A percentile compares a stretch with the other conserved stretches of the same genome.
Evolutionary conservation across 2,888 invertebrate genomes (phyloP).

Genomic region (Octonoba sinensis): DNA sequence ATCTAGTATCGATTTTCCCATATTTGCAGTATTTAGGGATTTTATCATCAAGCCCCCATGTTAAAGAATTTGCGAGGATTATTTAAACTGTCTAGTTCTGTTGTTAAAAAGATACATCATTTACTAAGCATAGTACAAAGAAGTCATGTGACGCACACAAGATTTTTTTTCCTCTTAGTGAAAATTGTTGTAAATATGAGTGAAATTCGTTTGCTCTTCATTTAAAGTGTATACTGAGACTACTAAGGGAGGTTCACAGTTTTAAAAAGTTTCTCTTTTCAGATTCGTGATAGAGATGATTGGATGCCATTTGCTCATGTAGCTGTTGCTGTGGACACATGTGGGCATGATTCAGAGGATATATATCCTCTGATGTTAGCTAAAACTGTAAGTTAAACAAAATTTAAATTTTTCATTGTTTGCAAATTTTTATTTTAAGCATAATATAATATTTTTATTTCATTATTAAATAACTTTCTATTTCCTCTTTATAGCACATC

Average conservation of each 20-base stretch:
- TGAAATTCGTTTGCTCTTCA: too few species aligned
- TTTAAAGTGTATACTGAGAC: too few species aligned
- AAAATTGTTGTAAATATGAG: constrained; percentile 85
- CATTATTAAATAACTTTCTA: neutral
- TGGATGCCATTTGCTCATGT: constrained; percentile 93
- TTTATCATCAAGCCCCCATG: too few species aligned
- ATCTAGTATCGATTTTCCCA: too few species aligned
- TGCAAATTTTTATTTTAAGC: neutral
- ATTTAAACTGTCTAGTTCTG: too few species aligned
- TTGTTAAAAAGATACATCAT: too few species aligned
- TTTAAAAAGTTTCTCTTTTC: constrained; percentile 23
- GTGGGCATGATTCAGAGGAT: constrained; percentile 95
- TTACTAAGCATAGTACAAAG: too few species aligned
- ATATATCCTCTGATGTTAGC: constrained; percentile 98
- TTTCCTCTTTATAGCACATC: constrained; percentile 72
- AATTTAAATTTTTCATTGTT: neutral
- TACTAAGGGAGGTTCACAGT: too few species aligned
- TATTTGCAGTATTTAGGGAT: too few species aligned
- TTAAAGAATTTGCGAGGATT: too few species aligned
- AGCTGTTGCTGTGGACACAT: constrained; percentile 93
- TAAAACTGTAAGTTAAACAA: constrained; percentile 77
- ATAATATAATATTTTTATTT: neutral
- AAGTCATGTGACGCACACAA: too few species aligned
- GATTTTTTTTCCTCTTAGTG: too few species aligned
- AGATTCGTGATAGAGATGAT: constrained; percentile 88